Evolutionary conservation across 2,113 vertebrate genomes (phyloP).

Genomic region (Scomber japonicus): DNA sequence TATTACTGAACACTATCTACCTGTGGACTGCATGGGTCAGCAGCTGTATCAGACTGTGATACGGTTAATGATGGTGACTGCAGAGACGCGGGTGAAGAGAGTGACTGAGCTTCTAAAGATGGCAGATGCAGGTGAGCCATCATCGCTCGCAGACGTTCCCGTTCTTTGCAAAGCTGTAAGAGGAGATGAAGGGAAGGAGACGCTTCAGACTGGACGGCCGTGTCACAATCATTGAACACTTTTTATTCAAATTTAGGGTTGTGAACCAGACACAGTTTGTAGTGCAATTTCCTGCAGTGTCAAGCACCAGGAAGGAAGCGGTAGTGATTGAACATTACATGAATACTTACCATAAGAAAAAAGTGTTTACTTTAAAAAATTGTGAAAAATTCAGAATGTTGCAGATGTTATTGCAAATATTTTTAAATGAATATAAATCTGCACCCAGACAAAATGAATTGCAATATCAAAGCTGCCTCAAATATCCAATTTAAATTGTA

Average conservation of each 20-base stretch:
- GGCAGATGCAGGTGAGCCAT: constrained; percentile 97
- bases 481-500: neutral
- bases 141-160: constrained; percentile 95
- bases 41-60: constrained; percentile 73
- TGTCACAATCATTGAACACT: neutral
- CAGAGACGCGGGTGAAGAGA: constrained; percentile 89
- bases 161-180: constrained; percentile 96
- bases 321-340: neutral
- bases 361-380: neutral
- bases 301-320: constrained; percentile 22
- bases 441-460: too few species aligned
- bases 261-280: constrained; percentile 30
- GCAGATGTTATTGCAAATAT: neutral
- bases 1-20: constrained; percentile 85
- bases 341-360: constrained; percentile 4
- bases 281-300: neutral
- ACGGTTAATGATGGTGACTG: constrained; percentile 60
- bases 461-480: too few species aligned
- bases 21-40: constrained; percentile 76
- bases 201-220: constrained; percentile 2
- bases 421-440: neutral
- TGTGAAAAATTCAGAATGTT: neutral
- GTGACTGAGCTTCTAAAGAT: constrained; percentile 89
- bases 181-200: constrained; percentile 71
- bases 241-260: constrained; percentile 21